phyloP scores from a whole-genome alignment of 2,888 invertebrate genomes.

The Andrena fulva region DNA sequence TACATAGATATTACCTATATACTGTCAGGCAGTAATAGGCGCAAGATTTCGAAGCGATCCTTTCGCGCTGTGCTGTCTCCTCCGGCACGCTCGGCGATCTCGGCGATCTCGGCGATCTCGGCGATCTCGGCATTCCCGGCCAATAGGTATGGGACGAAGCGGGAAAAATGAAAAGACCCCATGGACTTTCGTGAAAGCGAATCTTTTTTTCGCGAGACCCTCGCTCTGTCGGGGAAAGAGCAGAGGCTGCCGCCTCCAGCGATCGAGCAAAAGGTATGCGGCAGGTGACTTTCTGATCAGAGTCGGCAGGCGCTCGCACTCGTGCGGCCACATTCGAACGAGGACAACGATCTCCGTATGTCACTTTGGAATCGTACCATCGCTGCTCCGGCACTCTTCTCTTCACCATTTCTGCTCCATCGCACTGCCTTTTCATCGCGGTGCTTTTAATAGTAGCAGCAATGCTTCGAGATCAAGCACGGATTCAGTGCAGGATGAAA shows the following conservation, averaged over 20 bases:
- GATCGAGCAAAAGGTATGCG: conserved; percentile 59
- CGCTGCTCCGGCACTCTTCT: background rate
- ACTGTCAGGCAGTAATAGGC: no score
- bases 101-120: no score
- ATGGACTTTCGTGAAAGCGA: conserved; percentile 74
- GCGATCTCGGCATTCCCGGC: background rate
- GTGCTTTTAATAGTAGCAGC: background rate
- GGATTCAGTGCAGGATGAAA: background rate
- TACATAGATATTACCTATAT: no score
- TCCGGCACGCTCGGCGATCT: background rate
- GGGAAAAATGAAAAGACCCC: conserved; percentile 56
- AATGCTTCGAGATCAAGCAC: no score
- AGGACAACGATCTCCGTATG: conserved; percentile 66
- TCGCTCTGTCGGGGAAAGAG: conserved; percentile 2
- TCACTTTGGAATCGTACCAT: conserved; percentile 41
- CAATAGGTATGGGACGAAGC: conserved; percentile 1
- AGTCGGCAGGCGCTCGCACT: conserved; percentile 42
- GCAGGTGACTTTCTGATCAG: conserved; percentile 69
- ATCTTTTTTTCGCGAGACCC: conserved; percentile 66
- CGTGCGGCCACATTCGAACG: conserved; percentile 48
- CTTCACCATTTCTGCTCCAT: background rate
- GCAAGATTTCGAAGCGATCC: no score
- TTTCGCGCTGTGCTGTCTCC: background rate
- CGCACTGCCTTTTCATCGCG: no score
- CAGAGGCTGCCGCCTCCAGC: conserved; percentile 50